These are phyloP conservation scores for Tubulanus polymorphus DNA, from an alignment of 2,888 invertebrate species.

Conservation along the genomic window DNA sequence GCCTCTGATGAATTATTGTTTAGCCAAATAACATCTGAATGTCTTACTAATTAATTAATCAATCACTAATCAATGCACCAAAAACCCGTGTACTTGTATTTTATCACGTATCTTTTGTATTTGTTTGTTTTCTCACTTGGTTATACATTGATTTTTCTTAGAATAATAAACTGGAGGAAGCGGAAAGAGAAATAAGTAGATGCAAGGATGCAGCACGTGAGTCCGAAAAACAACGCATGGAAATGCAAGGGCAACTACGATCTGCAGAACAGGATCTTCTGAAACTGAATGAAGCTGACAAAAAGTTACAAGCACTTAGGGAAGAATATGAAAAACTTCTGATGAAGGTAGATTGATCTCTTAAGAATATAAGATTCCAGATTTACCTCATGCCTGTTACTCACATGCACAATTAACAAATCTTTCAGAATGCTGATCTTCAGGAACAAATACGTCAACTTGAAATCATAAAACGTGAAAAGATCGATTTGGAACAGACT, in stretches of 20 bases:
- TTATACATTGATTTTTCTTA: too few species aligned
- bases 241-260: constrained; percentile 13
- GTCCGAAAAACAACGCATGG: not conserved
- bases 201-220: not conserved
- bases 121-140: too few species aligned
- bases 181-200: not conserved
- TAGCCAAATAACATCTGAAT: too few species aligned
- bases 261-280: constrained; percentile 32
- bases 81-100: too few species aligned
- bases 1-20: too few species aligned
- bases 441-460: constrained; percentile 25
- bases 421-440: constrained; percentile 24
- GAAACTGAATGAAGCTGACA: constrained; percentile 28
- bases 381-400: not conserved
- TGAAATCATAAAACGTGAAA: constrained; percentile 30
- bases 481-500: constrained; percentile 28
- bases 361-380: not conserved
- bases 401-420: not conserved
- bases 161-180: not conserved
- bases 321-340: constrained; percentile 31
- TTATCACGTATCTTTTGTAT: too few species aligned
- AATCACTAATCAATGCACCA: too few species aligned
- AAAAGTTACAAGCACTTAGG: constrained; percentile 29
- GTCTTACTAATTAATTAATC: too few species aligned
- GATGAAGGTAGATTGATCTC: constrained; percentile 29